phyloP scores from a whole-genome alignment of 2,113 vertebrate genomes.

The Ciconia stormi region DNA sequence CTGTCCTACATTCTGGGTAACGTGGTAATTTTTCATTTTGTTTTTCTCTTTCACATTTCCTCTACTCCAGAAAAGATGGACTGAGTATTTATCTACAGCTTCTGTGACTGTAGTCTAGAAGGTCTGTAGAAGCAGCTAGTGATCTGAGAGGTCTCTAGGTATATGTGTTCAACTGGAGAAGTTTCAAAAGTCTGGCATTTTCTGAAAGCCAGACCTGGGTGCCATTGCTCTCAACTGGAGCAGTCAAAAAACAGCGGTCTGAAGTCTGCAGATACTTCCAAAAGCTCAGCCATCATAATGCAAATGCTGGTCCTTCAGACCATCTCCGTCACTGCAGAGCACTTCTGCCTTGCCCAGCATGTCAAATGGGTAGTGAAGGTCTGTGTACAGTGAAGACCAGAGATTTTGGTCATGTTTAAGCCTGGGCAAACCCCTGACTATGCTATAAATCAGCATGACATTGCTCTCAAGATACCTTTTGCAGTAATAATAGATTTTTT shows the following conservation, averaged over 20 bases:
- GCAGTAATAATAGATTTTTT: not conserved
- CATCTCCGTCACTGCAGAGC: not conserved
- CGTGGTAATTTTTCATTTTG: not conserved
- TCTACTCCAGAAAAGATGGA: not conserved
- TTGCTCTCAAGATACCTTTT: not conserved
- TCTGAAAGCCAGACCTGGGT: not conserved
- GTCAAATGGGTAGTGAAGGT: not conserved
- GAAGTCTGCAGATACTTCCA: not conserved
- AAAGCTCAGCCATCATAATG: not conserved
- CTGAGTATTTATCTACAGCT: not conserved
- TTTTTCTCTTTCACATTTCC: not conserved
- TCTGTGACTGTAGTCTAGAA: not conserved
- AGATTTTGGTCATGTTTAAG: not conserved
- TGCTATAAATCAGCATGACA: not conserved
- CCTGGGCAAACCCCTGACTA: not conserved
- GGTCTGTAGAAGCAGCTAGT: not conserved
- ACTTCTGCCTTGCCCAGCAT: not conserved
- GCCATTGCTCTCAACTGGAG: not conserved
- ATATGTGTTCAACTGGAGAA: not conserved
- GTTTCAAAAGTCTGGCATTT: not conserved
- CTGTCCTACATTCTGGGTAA: not conserved
- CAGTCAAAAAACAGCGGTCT: fast-evolving
- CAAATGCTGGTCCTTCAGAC: not conserved
- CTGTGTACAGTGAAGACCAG: not conserved
- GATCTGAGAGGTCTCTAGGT: not conserved